Evolutionary conservation across 2,113 vertebrate genomes (phyloP).

Genomic region (Antechinus flavipes): DNA sequence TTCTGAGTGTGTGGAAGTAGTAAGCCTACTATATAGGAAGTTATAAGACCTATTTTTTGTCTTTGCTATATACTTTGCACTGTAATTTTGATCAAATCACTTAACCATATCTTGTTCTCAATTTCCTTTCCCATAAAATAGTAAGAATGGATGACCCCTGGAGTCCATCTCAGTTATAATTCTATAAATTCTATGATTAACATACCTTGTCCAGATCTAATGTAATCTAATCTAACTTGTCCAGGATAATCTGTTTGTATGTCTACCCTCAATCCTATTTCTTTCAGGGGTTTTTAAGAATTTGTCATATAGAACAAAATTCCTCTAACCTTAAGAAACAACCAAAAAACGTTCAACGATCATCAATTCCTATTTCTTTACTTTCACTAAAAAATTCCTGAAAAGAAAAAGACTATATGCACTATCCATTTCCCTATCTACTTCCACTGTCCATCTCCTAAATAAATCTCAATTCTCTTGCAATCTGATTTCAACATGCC

Average conservation of each 20-base stretch:
- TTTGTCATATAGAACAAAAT: not conserved
- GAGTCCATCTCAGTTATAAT: not conserved
- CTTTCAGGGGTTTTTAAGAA: not conserved
- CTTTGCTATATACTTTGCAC: not conserved
- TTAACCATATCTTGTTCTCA: not conserved
- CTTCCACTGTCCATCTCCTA: not conserved
- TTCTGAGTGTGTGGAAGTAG: not conserved
- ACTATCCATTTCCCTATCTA: too few species aligned
- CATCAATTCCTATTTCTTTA: not conserved
- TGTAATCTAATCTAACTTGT: too few species aligned
- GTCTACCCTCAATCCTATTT: not conserved
- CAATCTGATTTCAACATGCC: too few species aligned
- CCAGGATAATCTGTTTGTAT: not conserved
- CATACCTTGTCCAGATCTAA: not conserved
- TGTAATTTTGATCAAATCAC: too few species aligned
- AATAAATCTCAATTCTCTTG: not conserved
- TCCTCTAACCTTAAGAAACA: not conserved
- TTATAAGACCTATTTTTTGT: not conserved
- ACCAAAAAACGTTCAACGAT: not conserved
- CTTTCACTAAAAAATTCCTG: not conserved
- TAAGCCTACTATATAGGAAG: not conserved
- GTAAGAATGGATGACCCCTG: not conserved
- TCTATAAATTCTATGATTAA: not conserved
- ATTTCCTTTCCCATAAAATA: not conserved
- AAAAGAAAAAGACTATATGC: not conserved